Percentiles rank a stretch among this genome's conserved stretches.
phyloP scores from a whole-genome alignment of 2,113 vertebrate species.

The Sceloporus tristichus region DNA sequence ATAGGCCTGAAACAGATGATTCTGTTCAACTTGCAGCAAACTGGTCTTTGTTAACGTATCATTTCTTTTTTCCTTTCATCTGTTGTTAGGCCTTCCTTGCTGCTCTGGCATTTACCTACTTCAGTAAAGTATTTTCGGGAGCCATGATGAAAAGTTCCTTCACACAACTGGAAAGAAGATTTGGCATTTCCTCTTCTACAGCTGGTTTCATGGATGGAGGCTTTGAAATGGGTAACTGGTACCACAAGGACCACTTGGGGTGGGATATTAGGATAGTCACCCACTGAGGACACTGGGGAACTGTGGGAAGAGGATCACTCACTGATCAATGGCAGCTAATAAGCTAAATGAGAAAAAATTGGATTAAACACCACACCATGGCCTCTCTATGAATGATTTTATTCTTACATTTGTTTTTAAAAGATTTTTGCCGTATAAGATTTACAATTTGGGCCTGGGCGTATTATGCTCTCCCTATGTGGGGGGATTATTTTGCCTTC shows the following conservation, averaged over 20 bases:
- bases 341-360: neutral
- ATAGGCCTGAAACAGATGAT: too few relatives aligned
- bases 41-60: neutral
- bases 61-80: constrained; percentile 24
- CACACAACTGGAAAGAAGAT: constrained; percentile 93
- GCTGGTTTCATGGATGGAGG: constrained; percentile 89
- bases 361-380: neutral
- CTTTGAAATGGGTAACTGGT: constrained; percentile 91
- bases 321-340: neutral
- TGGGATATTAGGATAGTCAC: too few relatives aligned
- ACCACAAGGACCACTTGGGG: neutral
- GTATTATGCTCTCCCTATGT: too few relatives aligned
- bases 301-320: neutral
- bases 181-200: constrained; percentile 85
- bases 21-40: neutral
- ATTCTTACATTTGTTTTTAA: neutral
- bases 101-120: constrained; percentile 85
- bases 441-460: neutral
- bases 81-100: constrained; percentile 84
- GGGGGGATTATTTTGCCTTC: too few relatives aligned
- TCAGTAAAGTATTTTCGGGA: constrained; percentile 83
- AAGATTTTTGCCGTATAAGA: neutral
- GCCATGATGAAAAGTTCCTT: constrained; percentile 90
- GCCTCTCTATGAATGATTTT: neutral
- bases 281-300: too few relatives aligned